Evolutionary conservation across 2,113 vertebrate species (phyloP).

Genomic region (Illadopsis cleaveri): DNA sequence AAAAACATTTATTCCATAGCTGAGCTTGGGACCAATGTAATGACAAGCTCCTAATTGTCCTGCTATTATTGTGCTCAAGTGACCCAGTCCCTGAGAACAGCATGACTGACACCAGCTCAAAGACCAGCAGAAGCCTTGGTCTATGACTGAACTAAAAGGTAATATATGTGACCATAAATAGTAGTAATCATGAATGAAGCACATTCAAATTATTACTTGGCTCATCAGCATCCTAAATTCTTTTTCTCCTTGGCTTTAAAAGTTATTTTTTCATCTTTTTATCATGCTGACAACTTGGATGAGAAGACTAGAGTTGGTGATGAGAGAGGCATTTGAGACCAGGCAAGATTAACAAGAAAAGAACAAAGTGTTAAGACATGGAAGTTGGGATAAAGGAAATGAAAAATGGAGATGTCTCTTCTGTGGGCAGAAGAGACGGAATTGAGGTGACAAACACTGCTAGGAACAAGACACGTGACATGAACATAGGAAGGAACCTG

Average conservation of each 20-base stretch:
- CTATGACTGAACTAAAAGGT: neutral
- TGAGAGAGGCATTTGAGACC: neutral
- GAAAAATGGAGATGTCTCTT: too few relatives aligned
- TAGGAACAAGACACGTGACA: neutral
- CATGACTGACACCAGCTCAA: neutral
- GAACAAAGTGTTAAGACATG: neutral
- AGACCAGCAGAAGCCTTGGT: neutral
- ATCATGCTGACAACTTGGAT: neutral
- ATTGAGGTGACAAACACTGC: neutral
- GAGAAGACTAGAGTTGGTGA: neutral
- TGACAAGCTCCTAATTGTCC: neutral
- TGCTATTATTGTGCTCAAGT: neutral
- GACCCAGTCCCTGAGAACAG: neutral
- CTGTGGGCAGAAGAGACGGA: neutral
- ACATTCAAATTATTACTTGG: neutral
- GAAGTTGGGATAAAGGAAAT: neutral
- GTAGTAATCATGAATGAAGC: neutral
- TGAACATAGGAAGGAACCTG: neutral
- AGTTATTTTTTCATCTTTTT: neutral
- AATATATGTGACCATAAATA: neutral
- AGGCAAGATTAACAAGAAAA: neutral
- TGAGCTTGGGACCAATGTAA: neutral
- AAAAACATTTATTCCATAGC: slow-evolving; percentile 5
- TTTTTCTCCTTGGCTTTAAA: neutral
- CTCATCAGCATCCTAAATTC: neutral